Evolutionary conservation across 1,140 invertebrate genomes (phyloP), one percentile per base, ranked within the genome.

Genomic region (Drosophila equinoxialis): DNA sequence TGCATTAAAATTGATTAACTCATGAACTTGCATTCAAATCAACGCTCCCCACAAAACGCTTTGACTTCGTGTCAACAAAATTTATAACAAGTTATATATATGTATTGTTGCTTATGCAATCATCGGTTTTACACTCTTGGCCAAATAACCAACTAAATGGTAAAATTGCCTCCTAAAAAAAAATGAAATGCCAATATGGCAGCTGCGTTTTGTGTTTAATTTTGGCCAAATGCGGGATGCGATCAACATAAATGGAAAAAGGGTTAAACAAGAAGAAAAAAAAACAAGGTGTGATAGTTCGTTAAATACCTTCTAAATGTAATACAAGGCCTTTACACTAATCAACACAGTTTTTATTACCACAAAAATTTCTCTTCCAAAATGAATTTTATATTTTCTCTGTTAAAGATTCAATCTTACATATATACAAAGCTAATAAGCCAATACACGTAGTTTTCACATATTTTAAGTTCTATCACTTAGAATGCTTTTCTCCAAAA

Each of bases 21-120:
- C 82, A 86, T 85, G 82, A 85, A 86, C 82, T 75, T 79, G 81
- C 81, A 86, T 81, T 86, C 82, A 85, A 85, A 85, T 80, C 77
- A 80, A 77, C 74, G 81, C 81, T 85, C 45, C 3, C 61, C 76
- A 69, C 20, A 62, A 86, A 84, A 75, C 78, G 82, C 75, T 85
- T 85, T 81, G 82, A 85, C 77, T 81, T 85, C 78, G 82, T 85
- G 82, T 85, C 82, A 86, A 84, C 71, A 74, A 81, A 86, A 85
- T 85, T 84, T 80, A 80, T 77, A 85, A 80, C 77, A 80, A 84
- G 67, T 77, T 84, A 72, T 84, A 51, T 37, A 30, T 6, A 10
- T 10, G 8, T 37, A 3, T 45, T 39, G 55, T 30, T 63, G 20
- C 30, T 74, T 74, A 58, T 69, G 70, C 67, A 77, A 77, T 66